A percentile compares a stretch with the other conserved stretches of the same genome.
These are phyloP conservation scores for Psammodynastes pulverulentus DNA, from an alignment of 2,113 vertebrate species.

Conservation along the genomic window DNA sequence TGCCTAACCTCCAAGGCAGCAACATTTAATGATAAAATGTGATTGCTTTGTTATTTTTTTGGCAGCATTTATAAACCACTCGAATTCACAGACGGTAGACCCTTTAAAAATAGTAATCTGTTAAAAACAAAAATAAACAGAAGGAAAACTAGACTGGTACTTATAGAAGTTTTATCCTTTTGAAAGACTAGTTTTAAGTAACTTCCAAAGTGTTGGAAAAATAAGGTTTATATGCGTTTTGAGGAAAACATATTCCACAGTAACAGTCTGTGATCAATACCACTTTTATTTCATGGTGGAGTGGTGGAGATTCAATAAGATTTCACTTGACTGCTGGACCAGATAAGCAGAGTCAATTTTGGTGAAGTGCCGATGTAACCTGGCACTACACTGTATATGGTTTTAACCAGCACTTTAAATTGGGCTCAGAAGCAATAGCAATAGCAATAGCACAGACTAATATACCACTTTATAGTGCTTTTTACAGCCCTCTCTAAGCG, in stretches of 20 bases:
- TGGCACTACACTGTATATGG: not conserved
- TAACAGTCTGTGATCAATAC: not conserved
- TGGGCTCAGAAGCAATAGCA: not conserved
- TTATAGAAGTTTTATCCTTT: not conserved
- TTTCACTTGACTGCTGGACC: not conserved
- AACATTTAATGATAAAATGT: not conserved
- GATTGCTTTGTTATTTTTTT: slow-evolving; percentile 13
- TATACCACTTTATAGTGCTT: no score
- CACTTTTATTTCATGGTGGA: not conserved
- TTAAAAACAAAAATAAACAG: not conserved
- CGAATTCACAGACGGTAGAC: not conserved
- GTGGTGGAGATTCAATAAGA: not conserved
- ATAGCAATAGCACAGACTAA: no score
- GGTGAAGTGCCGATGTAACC: not conserved
- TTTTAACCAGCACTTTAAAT: not conserved
- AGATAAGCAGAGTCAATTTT: not conserved
- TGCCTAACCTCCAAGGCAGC: not conserved
- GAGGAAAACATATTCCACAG: not conserved
- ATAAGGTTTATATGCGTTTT: not conserved
- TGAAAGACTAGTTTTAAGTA: not conserved
- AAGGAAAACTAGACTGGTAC: not conserved
- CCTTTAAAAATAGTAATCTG: not conserved
- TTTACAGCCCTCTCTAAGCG: no score
- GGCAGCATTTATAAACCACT: not conserved
- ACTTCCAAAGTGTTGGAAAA: not conserved